phyloP scores from a whole-genome alignment of 2,797 vertebrate species.

The Selene dorsalis region DNA sequence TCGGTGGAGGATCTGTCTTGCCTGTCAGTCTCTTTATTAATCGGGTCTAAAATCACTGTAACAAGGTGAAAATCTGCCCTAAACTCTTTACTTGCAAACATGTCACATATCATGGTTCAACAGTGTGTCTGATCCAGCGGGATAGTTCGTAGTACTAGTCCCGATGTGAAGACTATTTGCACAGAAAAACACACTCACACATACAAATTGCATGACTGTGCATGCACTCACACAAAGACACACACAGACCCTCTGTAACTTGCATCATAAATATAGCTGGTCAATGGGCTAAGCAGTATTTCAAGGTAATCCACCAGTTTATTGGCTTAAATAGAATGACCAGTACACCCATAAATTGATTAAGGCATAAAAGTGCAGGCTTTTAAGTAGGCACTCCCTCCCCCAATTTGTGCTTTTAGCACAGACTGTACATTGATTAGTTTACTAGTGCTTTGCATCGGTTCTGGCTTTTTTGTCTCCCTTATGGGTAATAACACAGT shows the following conservation, averaged over 20 bases:
- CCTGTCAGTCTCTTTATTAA: neutral
- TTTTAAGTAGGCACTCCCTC: constrained; percentile 72
- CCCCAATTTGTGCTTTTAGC: constrained; percentile 74
- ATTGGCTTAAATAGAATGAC: constrained; percentile 79
- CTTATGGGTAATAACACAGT: constrained; percentile 74
- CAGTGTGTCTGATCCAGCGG: neutral
- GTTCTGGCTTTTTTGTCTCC: constrained; percentile 70
- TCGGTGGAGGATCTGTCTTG: neutral
- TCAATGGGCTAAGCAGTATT: constrained; percentile 76
- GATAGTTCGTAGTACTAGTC: constrained; percentile 17
- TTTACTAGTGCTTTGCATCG: constrained; percentile 69
- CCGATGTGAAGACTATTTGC: constrained; percentile 17
- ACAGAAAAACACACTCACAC: constrained; percentile 4
- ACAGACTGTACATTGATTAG: constrained; percentile 78
- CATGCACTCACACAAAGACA: neutral
- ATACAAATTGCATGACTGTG: neutral
- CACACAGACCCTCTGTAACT: constrained; percentile 33
- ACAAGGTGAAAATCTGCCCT: neutral
- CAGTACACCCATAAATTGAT: constrained; percentile 83
- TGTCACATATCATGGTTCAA: neutral
- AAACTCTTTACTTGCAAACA: neutral
- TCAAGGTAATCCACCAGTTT: constrained; percentile 79
- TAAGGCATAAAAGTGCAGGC: constrained; percentile 80
- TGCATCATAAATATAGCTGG: constrained; percentile 71
- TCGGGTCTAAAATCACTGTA: neutral